phyloP scores from a whole-genome alignment of 23 tunicate species.

The Diplosoma virens region DNA sequence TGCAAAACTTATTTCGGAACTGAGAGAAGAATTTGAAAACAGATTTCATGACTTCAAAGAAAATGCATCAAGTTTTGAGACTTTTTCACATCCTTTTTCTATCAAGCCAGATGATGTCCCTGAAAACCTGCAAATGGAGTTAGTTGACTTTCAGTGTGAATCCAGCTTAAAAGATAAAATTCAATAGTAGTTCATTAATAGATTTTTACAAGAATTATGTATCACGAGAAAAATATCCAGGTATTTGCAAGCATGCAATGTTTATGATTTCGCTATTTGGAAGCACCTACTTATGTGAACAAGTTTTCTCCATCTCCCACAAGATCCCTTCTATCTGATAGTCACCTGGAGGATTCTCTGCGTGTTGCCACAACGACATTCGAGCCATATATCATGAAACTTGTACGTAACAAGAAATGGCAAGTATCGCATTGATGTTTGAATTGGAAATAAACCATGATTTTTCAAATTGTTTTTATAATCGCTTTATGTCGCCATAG shows the following conservation, averaged over 20 bases:
- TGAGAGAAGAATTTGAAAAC: slow-evolving; percentile 6
- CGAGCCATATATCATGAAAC: slow-evolving; percentile 18
- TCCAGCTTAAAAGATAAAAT: background rate
- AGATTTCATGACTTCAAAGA: slow-evolving; percentile 8
- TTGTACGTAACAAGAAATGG: slow-evolving; percentile 19
- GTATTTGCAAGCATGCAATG: slow-evolving; percentile 13
- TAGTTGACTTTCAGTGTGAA: slow-evolving; percentile 2
- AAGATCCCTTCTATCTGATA: background rate
- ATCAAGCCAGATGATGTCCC: background rate
- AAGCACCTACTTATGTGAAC: slow-evolving; percentile 2
- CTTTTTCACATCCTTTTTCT: slow-evolving; percentile 14
- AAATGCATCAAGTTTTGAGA: background rate
- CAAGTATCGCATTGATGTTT: slow-evolving; percentile 31
- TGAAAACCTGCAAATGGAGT: slow-evolving; percentile 22
- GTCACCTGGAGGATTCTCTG: slow-evolving; percentile 1
- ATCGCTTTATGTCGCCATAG: background rate
- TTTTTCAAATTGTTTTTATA: slow-evolving; percentile 27
- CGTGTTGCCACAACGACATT: slow-evolving; percentile 20
- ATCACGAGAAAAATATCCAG: slow-evolving; percentile 2
- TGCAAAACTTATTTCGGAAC: slow-evolving; percentile 2
- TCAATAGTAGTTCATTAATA: slow-evolving; percentile 4
- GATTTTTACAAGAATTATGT: slow-evolving; percentile 1
- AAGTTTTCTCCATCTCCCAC: background rate
- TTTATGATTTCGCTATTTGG: slow-evolving; percentile 3
- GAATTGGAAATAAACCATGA: slow-evolving; percentile 28